Conservation (phyloP, 2,888 invertebrate genomes). For the Drosophila sordidapex region DNA sequence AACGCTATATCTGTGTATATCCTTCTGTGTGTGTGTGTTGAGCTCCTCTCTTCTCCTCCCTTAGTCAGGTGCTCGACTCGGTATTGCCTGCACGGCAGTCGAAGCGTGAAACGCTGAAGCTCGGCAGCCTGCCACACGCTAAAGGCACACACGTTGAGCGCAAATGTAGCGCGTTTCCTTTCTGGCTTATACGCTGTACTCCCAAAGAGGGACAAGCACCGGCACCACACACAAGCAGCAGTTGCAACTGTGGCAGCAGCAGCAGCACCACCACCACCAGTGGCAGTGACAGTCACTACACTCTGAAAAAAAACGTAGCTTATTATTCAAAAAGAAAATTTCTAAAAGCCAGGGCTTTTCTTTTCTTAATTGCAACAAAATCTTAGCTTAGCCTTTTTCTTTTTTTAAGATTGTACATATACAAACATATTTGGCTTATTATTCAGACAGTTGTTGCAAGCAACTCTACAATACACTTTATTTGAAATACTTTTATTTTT, state of each 20-base stretch:
- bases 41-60: conserved; percentile 2
- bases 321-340: not conserved
- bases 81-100: conserved; percentile 65
- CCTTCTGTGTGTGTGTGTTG: conserved; percentile 6
- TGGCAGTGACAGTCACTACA: not conserved
- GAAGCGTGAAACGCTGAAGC: conserved; percentile 74
- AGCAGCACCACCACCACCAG: conserved; percentile 15
- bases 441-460: not conserved
- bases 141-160: conserved; percentile 74
- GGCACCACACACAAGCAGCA: conserved; percentile 18
- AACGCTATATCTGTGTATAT: conserved; percentile 17
- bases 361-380: no score
- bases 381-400: no score
- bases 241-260: not conserved
- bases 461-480: no score
- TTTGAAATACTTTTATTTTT: no score
- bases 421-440: not conserved
- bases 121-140: conserved; percentile 52
- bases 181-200: conserved; percentile 65
- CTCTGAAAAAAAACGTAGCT: not conserved
- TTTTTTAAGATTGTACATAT: not conserved
- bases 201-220: conserved; percentile 33
- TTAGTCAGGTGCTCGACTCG: conserved; percentile 30
- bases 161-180: conserved; percentile 79
- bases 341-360: not conserved